Evolutionary conservation across 2,113 vertebrate species (phyloP), one percentile per base, ranked within the genome.

Genomic region (Atrichornis clamosus): DNA sequence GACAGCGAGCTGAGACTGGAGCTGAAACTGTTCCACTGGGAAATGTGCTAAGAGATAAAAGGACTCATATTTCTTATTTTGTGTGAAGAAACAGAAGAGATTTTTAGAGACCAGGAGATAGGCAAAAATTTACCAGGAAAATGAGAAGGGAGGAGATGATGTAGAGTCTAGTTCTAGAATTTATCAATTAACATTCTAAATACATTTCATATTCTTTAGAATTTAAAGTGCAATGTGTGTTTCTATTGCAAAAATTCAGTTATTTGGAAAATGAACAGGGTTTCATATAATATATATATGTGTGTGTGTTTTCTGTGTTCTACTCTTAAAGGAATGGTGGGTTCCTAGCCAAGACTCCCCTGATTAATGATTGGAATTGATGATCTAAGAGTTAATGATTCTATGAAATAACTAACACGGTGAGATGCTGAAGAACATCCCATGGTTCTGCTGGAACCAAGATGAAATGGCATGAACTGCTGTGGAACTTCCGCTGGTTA

Each of bases 21-120:
- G 49, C 60, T 72, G 91, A 16, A 94, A 89, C 83, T 49, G 50
- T 44, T 95, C 47, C 67, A 1, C 5, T 84, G 90, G 89, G 79
- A 96, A 94, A 94, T 83, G 42, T 62, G 75, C 55, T 78, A 52
- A 84, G 86, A 88, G 32, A 65, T 65, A 76, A 78, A 53, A 96
- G 28, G 78, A 63, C 9, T 73, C 21, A 52, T 14, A 35, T 30
- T 65, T 47, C 37, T 59, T 46, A 23, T 83, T 92, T 90, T 18
- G 27, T 69, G 37, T 33, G 52, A 74, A 47, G 52, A 83, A 85
- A 62, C 10, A 46, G 33, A 52, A 79, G 23, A 28, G 27, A 10
- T 39, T 58, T 93, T 85, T 35, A 41, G 64, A 72, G 39, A 73
- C 7, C 5, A 21, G 41, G n/a, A 92, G 49, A 69, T 20, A 41